phyloP scores from a whole-genome alignment of 2,888 invertebrate genomes.

The Xanthorhoe designata region DNA sequence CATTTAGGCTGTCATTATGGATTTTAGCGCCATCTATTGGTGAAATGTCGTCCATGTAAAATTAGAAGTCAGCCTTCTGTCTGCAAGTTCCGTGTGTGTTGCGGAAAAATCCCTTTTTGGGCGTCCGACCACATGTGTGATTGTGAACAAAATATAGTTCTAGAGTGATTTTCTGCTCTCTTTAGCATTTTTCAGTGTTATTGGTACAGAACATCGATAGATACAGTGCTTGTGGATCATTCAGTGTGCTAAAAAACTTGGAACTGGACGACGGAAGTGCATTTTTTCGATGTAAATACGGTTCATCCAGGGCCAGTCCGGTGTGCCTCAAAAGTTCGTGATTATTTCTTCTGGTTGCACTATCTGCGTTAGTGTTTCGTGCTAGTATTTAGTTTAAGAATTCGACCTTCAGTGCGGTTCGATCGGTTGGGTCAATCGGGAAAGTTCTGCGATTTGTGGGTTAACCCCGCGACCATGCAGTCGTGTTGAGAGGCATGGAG shows the following conservation, averaged over 20 bases:
- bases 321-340: constrained; percentile 76
- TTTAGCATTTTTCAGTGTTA: constrained; percentile 67
- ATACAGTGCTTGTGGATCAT: constrained; percentile 68
- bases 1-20: constrained; percentile 49
- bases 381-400: constrained; percentile 61
- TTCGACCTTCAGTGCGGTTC: constrained; percentile 71
- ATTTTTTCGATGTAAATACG: constrained; percentile 85
- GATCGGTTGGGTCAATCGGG: constrained; percentile 65
- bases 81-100: constrained; percentile 84
- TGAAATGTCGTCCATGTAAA: constrained; percentile 74
- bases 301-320: constrained; percentile 80
- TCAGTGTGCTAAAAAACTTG: constrained; percentile 71
- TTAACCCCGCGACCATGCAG: constrained; percentile 80
- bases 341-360: constrained; percentile 67
- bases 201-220: constrained; percentile 64
- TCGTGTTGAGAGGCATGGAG: constrained; percentile 82
- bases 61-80: constrained; percentile 84
- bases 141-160: constrained; percentile 83
- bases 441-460: constrained; percentile 69
- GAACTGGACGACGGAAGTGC: constrained; percentile 79
- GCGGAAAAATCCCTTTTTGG: constrained; percentile 88
- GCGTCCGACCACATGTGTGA: constrained; percentile 89
- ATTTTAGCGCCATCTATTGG: constrained; percentile 75
- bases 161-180: constrained; percentile 73
- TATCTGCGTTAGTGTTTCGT: constrained; percentile 57